These are phyloP conservation scores for Coluber constrictor DNA, from an alignment of 2,797 vertebrate species.

Conservation along the genomic window DNA sequence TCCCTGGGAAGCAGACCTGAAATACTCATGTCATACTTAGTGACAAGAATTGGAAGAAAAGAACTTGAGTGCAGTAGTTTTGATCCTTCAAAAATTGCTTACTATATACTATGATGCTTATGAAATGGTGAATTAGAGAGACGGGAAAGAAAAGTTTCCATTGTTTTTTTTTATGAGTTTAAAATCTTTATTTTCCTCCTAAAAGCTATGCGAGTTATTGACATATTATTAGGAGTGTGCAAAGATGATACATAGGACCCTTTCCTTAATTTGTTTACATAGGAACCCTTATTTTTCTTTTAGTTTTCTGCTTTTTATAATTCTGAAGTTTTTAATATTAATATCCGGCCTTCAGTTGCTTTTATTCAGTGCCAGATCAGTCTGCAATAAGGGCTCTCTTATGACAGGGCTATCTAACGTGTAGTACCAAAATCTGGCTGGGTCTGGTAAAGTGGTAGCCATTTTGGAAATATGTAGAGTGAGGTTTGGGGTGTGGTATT, in stretches of 20 bases:
- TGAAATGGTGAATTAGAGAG: background rate
- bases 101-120: background rate
- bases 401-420: background rate
- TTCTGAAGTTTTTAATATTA: background rate
- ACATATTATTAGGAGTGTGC: background rate
- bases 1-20: background rate
- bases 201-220: background rate
- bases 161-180: background rate
- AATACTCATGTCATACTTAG: background rate
- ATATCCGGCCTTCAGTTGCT: background rate
- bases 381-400: background rate
- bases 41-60: accelerated
- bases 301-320: background rate
- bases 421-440: background rate
- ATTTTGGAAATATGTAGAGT: background rate
- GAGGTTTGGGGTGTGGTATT: background rate
- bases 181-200: background rate
- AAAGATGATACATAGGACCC: background rate
- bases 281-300: background rate
- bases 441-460: background rate
- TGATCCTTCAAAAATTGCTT: background rate
- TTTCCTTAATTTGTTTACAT: background rate
- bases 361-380: background rate
- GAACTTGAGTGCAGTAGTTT: accelerated
- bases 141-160: background rate